Percentiles rank a stretch among this genome's conserved stretches.
These are phyloP conservation scores for Epizoanthus rinbou DNA, from an alignment of 92 coral and sea anemone species.

Conservation along the genomic window DNA sequence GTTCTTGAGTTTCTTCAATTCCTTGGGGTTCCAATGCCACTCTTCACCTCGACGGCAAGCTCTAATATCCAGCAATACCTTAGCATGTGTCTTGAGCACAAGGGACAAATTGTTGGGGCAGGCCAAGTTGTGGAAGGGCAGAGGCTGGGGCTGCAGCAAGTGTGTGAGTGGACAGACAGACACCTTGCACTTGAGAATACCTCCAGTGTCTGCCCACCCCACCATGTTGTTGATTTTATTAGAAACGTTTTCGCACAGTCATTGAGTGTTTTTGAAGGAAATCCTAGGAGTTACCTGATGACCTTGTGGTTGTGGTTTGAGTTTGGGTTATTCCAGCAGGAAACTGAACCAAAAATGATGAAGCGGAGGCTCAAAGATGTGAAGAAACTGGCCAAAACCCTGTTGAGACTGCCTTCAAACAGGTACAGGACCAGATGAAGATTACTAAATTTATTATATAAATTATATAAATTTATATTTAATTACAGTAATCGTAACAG, in stretches of 20 bases:
- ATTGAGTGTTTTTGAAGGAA: conserved; percentile 66
- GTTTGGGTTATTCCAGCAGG: conserved; percentile 53
- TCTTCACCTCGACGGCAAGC: conserved; percentile 43
- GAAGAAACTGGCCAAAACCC: conserved; percentile 80
- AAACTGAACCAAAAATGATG: conserved; percentile 52
- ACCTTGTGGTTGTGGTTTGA: conserved; percentile 83
- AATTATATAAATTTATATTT: too few relatives aligned
- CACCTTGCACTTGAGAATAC: not conserved
- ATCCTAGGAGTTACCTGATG: conserved; percentile 61
- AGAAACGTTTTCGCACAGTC: conserved; percentile 86
- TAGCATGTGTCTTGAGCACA: conserved; percentile 49
- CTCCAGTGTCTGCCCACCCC: conserved; percentile 44
- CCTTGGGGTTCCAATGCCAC: conserved; percentile 73
- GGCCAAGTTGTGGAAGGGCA: conserved; percentile 36
- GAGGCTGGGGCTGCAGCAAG: conserved; percentile 58
- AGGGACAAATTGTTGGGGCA: conserved; percentile 46
- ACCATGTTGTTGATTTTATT: conserved; percentile 47
- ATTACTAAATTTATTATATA: too few relatives aligned
- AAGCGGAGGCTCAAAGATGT: conserved; percentile 76
- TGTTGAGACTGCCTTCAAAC: conserved; percentile 78
- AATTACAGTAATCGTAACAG: too few relatives aligned
- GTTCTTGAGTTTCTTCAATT: conserved; percentile 70
- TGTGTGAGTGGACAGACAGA: conserved; percentile 43
- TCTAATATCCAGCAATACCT: conserved; percentile 50
- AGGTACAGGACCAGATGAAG: conserved; percentile 48